phyloP scores from a whole-genome alignment of 2,113 vertebrate genomes.

The Anguilla japonica region DNA sequence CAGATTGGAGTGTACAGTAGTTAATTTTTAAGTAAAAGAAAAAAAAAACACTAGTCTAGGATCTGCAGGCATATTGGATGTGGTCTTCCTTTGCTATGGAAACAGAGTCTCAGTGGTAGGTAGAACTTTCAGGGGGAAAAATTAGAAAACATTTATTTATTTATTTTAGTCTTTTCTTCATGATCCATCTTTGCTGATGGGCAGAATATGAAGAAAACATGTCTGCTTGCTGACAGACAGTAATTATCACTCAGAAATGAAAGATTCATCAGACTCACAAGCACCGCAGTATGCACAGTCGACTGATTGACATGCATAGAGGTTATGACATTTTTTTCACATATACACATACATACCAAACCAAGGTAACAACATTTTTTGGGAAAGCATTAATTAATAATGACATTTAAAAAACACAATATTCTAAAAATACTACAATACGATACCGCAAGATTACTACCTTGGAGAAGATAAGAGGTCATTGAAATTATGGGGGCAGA shows the following conservation, averaged over 20 bases:
- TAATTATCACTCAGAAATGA: background rate
- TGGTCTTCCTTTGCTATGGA: no score
- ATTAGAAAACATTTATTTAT: no score
- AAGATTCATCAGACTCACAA: background rate
- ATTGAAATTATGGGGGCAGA: background rate
- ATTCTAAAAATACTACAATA: background rate
- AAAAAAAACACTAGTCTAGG: background rate
- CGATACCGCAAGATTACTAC: background rate
- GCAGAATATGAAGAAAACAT: background rate
- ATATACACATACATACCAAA: no score
- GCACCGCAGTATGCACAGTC: background rate
- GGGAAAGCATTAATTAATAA: background rate
- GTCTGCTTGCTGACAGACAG: no score
- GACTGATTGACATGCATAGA: background rate
- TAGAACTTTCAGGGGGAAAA: background rate
- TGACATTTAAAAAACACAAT: background rate
- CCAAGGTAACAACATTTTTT: background rate
- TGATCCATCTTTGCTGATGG: no score
- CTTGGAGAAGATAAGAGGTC: background rate
- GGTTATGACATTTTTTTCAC: background rate
- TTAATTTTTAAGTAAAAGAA: background rate
- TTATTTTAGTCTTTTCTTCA: no score
- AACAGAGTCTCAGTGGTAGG: no score
- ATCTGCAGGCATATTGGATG: background rate
- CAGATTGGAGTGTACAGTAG: background rate